Conservation (phyloP, 2,113 vertebrate species). For the Macaca nemestrina region DNA sequence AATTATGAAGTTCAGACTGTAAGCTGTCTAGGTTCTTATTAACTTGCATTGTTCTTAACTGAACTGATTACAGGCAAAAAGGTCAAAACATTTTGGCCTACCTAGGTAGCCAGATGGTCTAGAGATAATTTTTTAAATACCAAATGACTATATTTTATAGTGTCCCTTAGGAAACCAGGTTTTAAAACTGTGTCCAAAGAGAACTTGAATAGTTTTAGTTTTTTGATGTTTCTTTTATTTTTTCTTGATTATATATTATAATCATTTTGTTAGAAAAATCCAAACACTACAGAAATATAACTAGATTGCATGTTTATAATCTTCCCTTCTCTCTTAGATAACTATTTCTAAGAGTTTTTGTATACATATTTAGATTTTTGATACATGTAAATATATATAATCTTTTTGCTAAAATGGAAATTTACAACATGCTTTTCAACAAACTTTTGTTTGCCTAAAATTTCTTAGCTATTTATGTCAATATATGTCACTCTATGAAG, state of each 20-base stretch:
- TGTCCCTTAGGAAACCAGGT: not conserved
- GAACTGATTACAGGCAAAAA: not conserved
- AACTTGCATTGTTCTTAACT: not conserved
- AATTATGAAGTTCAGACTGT: not conserved
- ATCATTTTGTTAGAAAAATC: not conserved
- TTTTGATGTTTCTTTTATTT: not conserved
- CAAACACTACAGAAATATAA: not conserved
- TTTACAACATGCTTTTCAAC: not conserved
- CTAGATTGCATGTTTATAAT: not conserved
- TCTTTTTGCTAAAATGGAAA: conserved; percentile 6
- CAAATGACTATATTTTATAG: not conserved
- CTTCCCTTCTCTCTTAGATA: not conserved
- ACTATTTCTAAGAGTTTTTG: not conserved
- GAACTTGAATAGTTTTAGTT: not conserved
- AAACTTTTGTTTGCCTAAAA: not conserved
- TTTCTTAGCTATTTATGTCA: not conserved
- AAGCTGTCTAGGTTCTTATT: not conserved
- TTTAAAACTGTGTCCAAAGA: not conserved
- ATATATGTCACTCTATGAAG: not conserved
- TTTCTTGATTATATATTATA: not conserved
- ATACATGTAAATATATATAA: not conserved
- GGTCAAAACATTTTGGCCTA: not conserved
- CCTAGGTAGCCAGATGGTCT: not conserved
- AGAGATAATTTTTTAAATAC: not conserved
- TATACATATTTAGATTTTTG: not conserved